phyloP scores from a whole-genome alignment of 2,113 vertebrate genomes.

The Pelodiscus sinensis region DNA sequence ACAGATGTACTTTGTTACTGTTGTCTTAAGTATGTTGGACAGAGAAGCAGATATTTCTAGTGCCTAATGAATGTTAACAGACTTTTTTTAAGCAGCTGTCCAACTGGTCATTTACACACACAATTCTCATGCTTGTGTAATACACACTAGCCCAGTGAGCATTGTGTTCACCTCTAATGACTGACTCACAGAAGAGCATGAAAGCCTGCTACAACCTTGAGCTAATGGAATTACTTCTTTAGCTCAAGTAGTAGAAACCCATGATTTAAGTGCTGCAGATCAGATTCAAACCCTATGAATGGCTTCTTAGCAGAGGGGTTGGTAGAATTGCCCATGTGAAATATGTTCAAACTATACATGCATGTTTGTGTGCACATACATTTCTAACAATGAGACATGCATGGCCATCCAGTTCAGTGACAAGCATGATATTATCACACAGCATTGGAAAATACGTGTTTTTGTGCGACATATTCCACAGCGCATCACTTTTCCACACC shows the following conservation, averaged over 20 bases:
- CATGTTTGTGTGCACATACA: accelerated
- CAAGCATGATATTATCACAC: background rate
- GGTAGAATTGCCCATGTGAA: background rate
- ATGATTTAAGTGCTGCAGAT: accelerated
- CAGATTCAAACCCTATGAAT: background rate
- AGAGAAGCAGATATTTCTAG: background rate
- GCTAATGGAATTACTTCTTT: background rate
- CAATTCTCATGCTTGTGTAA: background rate
- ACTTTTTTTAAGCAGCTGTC: background rate
- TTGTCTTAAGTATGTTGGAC: background rate
- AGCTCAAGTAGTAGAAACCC: background rate
- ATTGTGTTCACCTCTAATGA: background rate
- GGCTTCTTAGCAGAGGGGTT: background rate
- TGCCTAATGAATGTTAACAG: background rate
- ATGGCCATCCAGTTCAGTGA: background rate
- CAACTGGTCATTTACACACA: background rate
- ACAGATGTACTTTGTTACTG: background rate
- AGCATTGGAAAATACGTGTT: background rate
- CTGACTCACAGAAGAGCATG: background rate
- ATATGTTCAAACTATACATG: background rate
- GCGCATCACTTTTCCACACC: background rate
- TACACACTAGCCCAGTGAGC: too few species aligned
- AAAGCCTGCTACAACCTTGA: accelerated
- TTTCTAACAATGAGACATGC: background rate
- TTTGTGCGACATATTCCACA: background rate